Percentiles rank a stretch among this genome's conserved stretches.
Conservation (phyloP, 2,113 vertebrate species). For the Chionis minor region DNA sequence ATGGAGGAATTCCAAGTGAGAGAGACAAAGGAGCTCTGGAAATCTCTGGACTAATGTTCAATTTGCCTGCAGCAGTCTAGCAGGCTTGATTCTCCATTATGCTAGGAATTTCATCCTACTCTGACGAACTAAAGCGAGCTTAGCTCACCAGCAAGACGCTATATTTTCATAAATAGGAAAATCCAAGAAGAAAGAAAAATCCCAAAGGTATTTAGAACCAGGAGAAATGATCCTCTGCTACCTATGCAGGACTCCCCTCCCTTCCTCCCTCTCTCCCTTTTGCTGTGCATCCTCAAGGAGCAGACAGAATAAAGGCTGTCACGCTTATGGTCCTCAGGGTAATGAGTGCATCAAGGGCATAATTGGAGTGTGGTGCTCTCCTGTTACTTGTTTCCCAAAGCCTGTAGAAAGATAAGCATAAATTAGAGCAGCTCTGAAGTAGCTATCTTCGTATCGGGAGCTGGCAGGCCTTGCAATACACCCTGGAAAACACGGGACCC, state of each 20-base stretch:
- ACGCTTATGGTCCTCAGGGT: neutral
- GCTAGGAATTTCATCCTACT: neutral
- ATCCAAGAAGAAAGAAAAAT: neutral
- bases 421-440: constrained; percentile 31
- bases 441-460: constrained; percentile 33
- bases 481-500: neutral
- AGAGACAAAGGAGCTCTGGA: neutral
- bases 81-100: neutral
- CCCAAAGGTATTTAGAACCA: neutral
- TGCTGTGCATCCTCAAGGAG: neutral
- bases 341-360: constrained; percentile 7
- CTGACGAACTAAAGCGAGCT: neutral
- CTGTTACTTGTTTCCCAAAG: constrained; percentile 31
- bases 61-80: neutral
- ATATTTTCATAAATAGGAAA: neutral
- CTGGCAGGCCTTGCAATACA: neutral
- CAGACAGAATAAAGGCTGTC: constrained; percentile 17
- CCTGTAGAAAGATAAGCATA: constrained; percentile 42
- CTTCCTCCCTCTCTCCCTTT: neutral
- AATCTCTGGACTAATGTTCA: neutral
- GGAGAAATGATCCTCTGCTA: neutral
- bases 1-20: neutral
- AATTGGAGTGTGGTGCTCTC: neutral
- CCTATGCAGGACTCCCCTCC: neutral
- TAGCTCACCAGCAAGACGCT: neutral